Evolutionary conservation across 2,797 vertebrate species (phyloP).

Genomic region (Cryptoblepharus egeriae): DNA sequence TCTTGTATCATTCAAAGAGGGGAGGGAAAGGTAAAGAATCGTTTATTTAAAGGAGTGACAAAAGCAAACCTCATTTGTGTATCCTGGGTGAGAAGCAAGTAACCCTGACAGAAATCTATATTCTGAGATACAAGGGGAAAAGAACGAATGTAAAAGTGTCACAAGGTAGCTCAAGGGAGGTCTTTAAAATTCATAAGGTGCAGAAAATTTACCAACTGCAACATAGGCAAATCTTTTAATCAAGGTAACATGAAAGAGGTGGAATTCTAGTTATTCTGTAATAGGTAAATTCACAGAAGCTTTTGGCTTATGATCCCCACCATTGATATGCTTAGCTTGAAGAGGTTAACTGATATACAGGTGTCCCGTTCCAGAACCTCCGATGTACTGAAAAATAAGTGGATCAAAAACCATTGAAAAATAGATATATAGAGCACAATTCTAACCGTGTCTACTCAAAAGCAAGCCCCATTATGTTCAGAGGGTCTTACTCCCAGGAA

Average conservation of each 20-base stretch:
- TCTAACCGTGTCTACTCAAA: too few species aligned
- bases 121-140: neutral
- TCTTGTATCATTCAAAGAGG: neutral
- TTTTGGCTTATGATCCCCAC: neutral
- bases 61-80: neutral
- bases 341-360: neutral
- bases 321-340: neutral
- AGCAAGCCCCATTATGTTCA: too few species aligned
- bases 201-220: neutral
- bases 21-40: too few species aligned
- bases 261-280: neutral
- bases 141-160: neutral
- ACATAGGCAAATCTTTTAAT: neutral
- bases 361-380: too few species aligned
- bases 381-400: too few species aligned
- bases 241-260: neutral
- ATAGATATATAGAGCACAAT: too few species aligned
- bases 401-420: too few species aligned
- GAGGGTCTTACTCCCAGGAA: too few species aligned
- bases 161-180: neutral
- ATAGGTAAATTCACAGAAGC: neutral
- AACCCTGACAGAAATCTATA: neutral
- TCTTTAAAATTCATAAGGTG: neutral
- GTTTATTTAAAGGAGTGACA: neutral
- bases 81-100: neutral